A percentile compares a stretch with the other conserved stretches of the same genome.
Evolutionary conservation across 2,113 vertebrate genomes (phyloP).

Genomic region (Indicator indicator): DNA sequence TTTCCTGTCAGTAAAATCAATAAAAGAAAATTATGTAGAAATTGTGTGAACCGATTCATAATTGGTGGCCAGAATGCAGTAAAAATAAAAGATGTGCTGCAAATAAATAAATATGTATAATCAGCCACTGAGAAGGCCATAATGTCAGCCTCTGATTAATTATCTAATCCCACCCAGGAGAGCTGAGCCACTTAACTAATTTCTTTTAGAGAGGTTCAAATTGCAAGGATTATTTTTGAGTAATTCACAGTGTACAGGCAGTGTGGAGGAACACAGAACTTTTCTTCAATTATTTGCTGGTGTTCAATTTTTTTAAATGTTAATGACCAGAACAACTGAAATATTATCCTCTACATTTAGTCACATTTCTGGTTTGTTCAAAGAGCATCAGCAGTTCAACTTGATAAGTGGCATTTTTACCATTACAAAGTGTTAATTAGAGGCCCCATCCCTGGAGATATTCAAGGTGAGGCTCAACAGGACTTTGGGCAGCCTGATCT

Average conservation of each 20-base stretch:
- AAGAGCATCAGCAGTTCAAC: neutral
- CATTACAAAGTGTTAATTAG: neutral
- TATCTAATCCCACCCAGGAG: neutral
- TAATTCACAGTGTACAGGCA: neutral
- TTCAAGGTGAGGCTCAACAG: too few relatives aligned
- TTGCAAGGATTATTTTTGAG: neutral
- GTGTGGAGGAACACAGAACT: neutral
- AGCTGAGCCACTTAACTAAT: neutral
- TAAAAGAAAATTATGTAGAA: constrained; percentile 14
- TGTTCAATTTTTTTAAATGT: neutral
- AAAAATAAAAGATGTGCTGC: neutral
- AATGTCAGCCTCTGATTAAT: constrained; percentile 6
- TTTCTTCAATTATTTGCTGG: neutral
- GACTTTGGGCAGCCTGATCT: too few relatives aligned
- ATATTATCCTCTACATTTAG: neutral
- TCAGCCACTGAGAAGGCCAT: neutral
- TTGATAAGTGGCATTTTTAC: neutral
- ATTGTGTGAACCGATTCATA: neutral
- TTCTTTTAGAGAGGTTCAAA: neutral
- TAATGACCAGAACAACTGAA: neutral
- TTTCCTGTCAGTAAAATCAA: neutral
- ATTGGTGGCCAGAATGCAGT: neutral
- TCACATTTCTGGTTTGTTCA: neutral
- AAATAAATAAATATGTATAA: constrained; percentile 8
- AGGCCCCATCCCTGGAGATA: too few relatives aligned